Percentiles rank a stretch among this genome's conserved stretches.
phyloP scores from a whole-genome alignment of 2,888 invertebrate genomes.

The Saturnia japonica region DNA sequence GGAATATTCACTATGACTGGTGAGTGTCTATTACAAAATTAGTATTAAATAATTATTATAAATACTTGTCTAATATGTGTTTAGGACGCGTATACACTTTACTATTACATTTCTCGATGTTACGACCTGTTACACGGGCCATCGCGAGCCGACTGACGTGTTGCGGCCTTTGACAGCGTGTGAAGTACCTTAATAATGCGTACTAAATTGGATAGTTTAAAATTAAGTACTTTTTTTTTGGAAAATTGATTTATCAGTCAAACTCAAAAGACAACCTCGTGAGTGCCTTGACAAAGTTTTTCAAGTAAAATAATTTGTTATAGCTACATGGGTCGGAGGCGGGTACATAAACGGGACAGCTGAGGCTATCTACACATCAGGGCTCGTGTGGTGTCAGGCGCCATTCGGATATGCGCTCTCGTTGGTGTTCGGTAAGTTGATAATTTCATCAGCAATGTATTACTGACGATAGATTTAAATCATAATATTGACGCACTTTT shows the following conservation, averaged over 20 bases:
- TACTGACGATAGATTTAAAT: neutral
- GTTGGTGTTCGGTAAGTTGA: constrained; percentile 91
- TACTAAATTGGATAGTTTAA: no score
- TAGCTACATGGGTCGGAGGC: constrained; percentile 99
- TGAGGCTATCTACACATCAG: constrained; percentile 96
- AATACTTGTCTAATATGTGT: no score
- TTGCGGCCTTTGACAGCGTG: neutral
- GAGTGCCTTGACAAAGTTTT: neutral
- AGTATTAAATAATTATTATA: neutral
- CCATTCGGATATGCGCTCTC: constrained; percentile 99
- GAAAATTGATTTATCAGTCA: neutral
- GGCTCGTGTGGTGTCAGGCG: constrained; percentile 98
- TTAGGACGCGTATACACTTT: neutral
- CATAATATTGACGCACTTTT: neutral
- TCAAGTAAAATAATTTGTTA: constrained; percentile 36
- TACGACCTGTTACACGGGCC: neutral
- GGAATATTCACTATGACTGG: constrained; percentile 99
- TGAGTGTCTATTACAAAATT: constrained; percentile 52
- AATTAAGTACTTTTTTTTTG: no score
- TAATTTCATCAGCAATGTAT: neutral
- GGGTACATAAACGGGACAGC: constrained; percentile 99
- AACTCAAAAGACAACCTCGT: neutral
- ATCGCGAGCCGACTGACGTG: neutral
- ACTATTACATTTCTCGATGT: no score
- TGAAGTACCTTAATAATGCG: neutral